Conservation (phyloP, 2,797 vertebrate genomes). For the Enteromius unitaeniatus region DNA sequence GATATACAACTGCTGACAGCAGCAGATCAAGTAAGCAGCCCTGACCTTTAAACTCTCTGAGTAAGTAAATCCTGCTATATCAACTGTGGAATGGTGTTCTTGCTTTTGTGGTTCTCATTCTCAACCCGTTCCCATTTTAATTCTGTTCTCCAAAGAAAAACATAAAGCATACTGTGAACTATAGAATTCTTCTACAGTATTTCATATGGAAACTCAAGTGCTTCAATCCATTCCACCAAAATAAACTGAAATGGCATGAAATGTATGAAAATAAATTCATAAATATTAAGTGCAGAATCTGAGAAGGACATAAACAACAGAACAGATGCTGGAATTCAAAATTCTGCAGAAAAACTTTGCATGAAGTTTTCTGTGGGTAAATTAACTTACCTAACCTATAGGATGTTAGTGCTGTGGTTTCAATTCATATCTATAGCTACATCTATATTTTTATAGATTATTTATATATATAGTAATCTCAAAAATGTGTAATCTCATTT, state of each 20-base stretch:
- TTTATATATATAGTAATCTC: no score
- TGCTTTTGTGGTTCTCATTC: constrained; percentile 10
- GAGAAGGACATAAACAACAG: background rate
- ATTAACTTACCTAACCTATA: background rate
- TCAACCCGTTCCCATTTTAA: background rate
- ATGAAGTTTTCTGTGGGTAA: background rate
- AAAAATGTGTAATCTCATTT: no score
- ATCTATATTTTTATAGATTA: no score
- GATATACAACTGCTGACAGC: background rate
- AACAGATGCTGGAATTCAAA: background rate
- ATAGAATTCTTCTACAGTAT: background rate
- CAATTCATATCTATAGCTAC: background rate
- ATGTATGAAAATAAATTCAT: background rate
- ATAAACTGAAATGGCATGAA: background rate
- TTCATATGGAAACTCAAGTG: background rate
- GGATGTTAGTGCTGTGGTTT: background rate
- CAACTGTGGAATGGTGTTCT: background rate
- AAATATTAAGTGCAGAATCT: background rate
- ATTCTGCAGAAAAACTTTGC: background rate
- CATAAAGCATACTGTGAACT: background rate
- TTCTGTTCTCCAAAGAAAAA: background rate
- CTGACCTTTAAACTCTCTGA: constrained; percentile 6
- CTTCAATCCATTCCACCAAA: background rate
- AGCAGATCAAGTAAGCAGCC: background rate
- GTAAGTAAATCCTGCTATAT: background rate